phyloP scores from a whole-genome alignment of 2,888 invertebrate genomes.

The Dicyrtomina minuta region DNA sequence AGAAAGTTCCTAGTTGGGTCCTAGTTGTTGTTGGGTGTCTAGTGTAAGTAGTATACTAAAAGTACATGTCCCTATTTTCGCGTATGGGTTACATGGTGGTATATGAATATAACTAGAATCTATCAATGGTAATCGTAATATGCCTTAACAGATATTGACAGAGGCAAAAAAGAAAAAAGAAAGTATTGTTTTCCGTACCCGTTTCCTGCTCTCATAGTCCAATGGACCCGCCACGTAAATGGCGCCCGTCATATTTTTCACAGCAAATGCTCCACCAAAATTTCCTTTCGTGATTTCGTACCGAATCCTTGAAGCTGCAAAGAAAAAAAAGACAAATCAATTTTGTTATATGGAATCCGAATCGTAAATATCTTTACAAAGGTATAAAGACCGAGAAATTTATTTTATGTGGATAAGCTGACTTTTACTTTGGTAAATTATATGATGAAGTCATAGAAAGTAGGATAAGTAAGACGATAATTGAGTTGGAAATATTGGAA shows the following conservation, averaged over 20 bases:
- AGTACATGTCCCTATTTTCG: no score
- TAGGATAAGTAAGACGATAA: no score
- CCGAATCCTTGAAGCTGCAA: slow-evolving; percentile 94
- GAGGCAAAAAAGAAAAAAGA: no score
- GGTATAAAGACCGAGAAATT: no score
- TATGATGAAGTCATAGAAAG: no score
- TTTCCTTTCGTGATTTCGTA: slow-evolving; percentile 99
- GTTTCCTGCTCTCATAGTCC: slow-evolving; percentile 93
- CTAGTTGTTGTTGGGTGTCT: no score
- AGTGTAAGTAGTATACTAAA: no score
- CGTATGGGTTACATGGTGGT: no score
- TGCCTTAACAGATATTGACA: not conserved
- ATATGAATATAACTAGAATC: not conserved
- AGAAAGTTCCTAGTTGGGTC: slow-evolving; percentile 20
- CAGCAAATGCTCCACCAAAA: slow-evolving; percentile 95
- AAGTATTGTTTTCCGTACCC: slow-evolving; percentile 68
- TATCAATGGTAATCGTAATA: not conserved
- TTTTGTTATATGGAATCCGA: slow-evolving; percentile 45
- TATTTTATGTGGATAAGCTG: no score
- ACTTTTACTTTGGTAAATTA: no score
- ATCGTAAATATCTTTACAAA: no score
- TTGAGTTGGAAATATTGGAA: no score
- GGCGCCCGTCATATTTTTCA: slow-evolving; percentile 97
- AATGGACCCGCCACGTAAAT: slow-evolving; percentile 96
- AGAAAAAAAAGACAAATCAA: slow-evolving; percentile 48